phyloP scores from a whole-genome alignment of 2,888 invertebrate species.

The Ariolimax columbianus region DNA sequence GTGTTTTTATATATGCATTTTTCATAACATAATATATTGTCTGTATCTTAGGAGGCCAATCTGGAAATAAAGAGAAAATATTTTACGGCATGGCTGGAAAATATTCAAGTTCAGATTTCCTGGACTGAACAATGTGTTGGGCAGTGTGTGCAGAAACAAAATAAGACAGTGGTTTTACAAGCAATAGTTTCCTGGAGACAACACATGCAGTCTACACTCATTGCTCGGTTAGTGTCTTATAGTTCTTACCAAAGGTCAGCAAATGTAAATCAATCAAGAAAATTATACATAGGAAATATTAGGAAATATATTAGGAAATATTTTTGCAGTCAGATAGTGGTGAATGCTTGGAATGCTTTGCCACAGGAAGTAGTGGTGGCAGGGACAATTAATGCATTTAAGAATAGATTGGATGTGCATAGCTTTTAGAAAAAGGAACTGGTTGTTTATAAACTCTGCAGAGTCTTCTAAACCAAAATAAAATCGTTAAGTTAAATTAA shows the following conservation, averaged over 20 bases:
- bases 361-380: no score
- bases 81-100: constrained; percentile 62
- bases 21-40: not conserved
- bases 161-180: constrained; percentile 51
- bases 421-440: no score
- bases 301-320: no score
- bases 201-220: constrained; percentile 65
- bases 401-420: no score
- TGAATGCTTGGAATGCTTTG: no score
- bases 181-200: constrained; percentile 65
- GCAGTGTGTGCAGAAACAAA: constrained; percentile 58
- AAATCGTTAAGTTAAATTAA: no score
- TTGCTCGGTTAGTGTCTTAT: constrained; percentile 62
- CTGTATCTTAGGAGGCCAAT: constrained; percentile 58
- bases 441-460: no score
- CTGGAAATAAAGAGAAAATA: constrained; percentile 59
- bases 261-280: no score
- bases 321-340: no score
- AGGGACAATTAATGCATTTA: no score
- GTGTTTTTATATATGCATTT: not conserved
- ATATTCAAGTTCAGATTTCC: constrained; percentile 57
- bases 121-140: constrained; percentile 55
- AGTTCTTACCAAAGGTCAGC: not conserved
- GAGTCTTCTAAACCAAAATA: no score
- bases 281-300: no score